Evolutionary conservation across 2,797 vertebrate genomes (phyloP).

Genomic region (Scleropages formosus): DNA sequence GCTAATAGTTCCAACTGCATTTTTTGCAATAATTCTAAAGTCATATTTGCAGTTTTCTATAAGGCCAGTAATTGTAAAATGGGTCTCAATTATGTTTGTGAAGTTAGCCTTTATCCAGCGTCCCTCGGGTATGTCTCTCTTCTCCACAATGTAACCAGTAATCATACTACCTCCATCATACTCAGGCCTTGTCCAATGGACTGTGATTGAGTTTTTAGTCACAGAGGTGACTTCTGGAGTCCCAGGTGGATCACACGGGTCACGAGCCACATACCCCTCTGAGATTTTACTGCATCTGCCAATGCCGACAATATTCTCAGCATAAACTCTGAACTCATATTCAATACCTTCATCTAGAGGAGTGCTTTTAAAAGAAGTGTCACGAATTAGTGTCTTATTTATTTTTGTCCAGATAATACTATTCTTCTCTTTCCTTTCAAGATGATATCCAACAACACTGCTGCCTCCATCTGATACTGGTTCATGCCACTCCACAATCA

Average conservation of each 20-base stretch:
- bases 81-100: conserved; percentile 94
- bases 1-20: conserved; percentile 89
- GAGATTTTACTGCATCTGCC: conserved; percentile 95
- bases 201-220: conserved; percentile 86
- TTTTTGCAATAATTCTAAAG: conserved; percentile 97
- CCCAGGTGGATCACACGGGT: conserved; percentile 95
- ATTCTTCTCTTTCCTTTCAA: conserved; percentile 97
- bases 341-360: conserved; percentile 94
- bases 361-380: conserved; percentile 83
- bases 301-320: conserved; percentile 96
- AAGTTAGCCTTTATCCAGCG: conserved; percentile 97
- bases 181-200: conserved; percentile 93
- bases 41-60: conserved; percentile 94
- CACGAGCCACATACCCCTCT: conserved; percentile 89
- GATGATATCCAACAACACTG: conserved; percentile 88
- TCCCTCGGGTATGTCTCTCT: conserved; percentile 93
- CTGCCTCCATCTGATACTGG: conserved; percentile 93
- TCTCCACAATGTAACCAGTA: conserved; percentile 93
- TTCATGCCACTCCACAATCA: conserved; percentile 93
- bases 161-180: conserved; percentile 97
- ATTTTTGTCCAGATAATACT: conserved; percentile 97
- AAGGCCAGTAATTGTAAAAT: conserved; percentile 88
- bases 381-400: conserved; percentile 90
- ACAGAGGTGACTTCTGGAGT: conserved; percentile 87
- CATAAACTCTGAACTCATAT: conserved; percentile 94